Conservation (phyloP, 2,888 invertebrate genomes). For the Leucania comma region DNA sequence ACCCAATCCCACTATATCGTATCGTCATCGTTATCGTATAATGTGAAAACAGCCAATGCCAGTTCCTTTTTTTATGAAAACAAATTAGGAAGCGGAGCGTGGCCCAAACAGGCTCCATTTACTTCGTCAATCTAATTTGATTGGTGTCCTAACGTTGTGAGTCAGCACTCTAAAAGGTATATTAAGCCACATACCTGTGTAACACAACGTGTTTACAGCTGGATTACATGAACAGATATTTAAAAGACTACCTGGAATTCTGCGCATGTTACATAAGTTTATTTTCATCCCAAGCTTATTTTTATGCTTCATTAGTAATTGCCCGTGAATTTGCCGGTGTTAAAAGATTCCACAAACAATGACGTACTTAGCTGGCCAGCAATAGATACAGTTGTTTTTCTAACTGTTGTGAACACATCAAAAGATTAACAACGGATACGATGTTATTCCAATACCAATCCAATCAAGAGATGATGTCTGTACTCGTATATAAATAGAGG, state of each 20-base stretch:
- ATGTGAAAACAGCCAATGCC: neutral
- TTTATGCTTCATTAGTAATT: conserved; percentile 40
- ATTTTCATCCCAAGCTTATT: conserved; percentile 54
- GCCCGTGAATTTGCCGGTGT: conserved; percentile 30
- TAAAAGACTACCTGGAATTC: conserved; percentile 40
- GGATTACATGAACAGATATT: conserved; percentile 34
- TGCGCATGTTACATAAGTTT: conserved; percentile 32
- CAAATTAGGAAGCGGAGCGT: neutral
- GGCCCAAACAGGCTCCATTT: neutral
- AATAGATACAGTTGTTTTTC: conserved; percentile 49
- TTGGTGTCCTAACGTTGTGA: conserved; percentile 21
- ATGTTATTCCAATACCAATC: conserved; percentile 1
- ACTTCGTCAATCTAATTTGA: conserved; percentile 23
- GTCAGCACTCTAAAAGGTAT: conserved; percentile 12
- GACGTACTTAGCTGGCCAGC: conserved; percentile 43
- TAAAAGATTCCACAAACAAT: conserved; percentile 52
- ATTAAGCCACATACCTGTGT: conserved; percentile 1
- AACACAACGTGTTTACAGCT: conserved; percentile 30
- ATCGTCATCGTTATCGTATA: no score
- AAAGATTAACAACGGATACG: conserved; percentile 7
- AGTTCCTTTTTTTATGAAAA: neutral
- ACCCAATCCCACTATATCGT: no score
- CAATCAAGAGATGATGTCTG: neutral
- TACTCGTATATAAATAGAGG: neutral
- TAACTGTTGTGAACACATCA: conserved; percentile 7